Evolutionary conservation across 2,888 invertebrate species (phyloP), one percentile per base, ranked within the genome.

Genomic region (Athalia rosae): DNA sequence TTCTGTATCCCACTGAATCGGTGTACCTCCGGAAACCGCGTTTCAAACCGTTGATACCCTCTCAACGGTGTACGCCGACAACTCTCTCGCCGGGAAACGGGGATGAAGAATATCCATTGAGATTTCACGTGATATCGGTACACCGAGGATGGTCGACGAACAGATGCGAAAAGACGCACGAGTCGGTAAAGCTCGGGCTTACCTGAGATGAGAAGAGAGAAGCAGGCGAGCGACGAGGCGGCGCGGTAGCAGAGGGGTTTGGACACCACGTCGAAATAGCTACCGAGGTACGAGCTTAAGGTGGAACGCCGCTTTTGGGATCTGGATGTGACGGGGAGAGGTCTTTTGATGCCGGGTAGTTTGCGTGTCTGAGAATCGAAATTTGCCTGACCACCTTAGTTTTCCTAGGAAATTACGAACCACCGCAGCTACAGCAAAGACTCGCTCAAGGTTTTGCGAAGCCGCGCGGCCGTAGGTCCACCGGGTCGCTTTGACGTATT

Each of bases 331-430:
- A 71, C 71, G 71, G 71, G 71, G 56, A 58, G 28, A 56, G 71
- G 71, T 58, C 71, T 71, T 71, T 71, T 71, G 71, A 71, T 45
- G 58, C 45, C 43, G 58, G 58, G 56, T 58, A 71, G 58, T 71
- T 58, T 71, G 71, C 71, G 71, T 71, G 71, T 71, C 71, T 71
- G 71, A 71, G 71, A 45, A 58, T 45, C 71, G 71, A 71, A 71
- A 71, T 71, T 71, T 71, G 56, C 45, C 58, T 71, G 71, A 58
- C 58, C 71, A 56, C 43, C 58, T 58, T 43, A 71, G 58, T 71
- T 71, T 67, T 56, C 56, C 56, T 53, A 71, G 71, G 45, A 58
- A 71, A 58, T 58, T 58, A 58, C 56, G 71, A 71, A 71, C 58
- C 58, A 71, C 45, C 58, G n/a, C 71, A 71, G 71, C 45, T 71